Evolutionary conservation across 2,113 vertebrate genomes (phyloP).

Genomic region (Sapayoa aenigma): DNA sequence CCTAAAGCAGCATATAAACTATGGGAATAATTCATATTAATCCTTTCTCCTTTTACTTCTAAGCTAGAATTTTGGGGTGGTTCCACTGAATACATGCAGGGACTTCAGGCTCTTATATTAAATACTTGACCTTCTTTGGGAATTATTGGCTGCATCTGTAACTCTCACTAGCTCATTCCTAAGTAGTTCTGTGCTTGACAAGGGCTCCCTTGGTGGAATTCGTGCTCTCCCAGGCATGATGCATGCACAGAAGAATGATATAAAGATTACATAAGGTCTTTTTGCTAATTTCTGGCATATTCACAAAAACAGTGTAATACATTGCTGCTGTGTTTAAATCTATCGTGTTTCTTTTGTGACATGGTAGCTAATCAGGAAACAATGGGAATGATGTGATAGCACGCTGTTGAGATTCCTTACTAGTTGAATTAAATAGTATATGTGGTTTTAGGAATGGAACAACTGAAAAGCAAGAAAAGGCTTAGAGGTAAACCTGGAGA

Average conservation of each 20-base stretch:
- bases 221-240: background rate
- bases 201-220: background rate
- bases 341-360: background rate
- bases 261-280: background rate
- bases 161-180: background rate
- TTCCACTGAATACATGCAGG: background rate
- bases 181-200: background rate
- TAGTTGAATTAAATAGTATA: background rate
- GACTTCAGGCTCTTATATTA: background rate
- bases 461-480: background rate
- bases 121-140: background rate
- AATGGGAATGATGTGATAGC: background rate
- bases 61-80: background rate
- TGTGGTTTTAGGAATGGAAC: background rate
- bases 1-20: background rate
- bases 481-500: background rate
- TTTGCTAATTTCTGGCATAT: constrained; percentile 6
- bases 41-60: background rate
- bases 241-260: background rate
- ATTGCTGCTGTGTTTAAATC: background rate
- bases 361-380: background rate
- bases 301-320: background rate
- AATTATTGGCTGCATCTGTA: background rate
- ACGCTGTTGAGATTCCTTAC: background rate
- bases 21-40: background rate